These are phyloP conservation scores for Miniopterus natalensis DNA, from an alignment of 2,113 vertebrate species.

Conservation along the genomic window DNA sequence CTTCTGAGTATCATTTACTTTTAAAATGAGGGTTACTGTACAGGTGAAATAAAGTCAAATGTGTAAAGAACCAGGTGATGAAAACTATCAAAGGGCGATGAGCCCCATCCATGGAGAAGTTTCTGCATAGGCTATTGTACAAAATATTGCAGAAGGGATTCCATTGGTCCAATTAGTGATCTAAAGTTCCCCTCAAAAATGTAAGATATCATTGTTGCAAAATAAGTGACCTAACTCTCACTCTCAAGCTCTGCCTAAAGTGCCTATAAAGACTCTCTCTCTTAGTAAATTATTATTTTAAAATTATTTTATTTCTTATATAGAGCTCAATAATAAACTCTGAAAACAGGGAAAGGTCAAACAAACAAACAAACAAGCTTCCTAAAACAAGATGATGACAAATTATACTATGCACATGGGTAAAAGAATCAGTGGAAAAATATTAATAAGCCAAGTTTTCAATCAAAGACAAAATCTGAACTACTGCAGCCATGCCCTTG, in stretches of 20 bases:
- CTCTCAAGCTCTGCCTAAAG: not conserved
- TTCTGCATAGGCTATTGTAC: not conserved
- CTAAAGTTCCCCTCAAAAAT: not conserved
- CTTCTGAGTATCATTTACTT: not conserved
- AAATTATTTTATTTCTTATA: not conserved
- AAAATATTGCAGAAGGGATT: not conserved
- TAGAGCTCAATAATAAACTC: not conserved
- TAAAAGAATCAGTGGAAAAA: slow-evolving; percentile 57
- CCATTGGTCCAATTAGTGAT: not conserved
- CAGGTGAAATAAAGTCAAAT: not conserved
- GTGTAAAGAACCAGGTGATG: not conserved
- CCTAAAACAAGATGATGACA: slow-evolving; percentile 52
- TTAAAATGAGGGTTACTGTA: not conserved
- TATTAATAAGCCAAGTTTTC: slow-evolving; percentile 69
- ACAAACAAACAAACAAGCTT: slow-evolving; percentile 15
- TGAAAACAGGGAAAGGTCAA: slow-evolving; percentile 47
- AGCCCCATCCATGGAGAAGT: not conserved
- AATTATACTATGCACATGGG: not conserved
- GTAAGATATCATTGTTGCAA: not conserved
- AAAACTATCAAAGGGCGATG: not conserved
- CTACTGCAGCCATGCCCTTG: slow-evolving; percentile 31
- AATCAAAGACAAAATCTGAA: slow-evolving; percentile 73
- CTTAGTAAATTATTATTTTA: not conserved
- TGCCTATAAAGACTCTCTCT: not conserved
- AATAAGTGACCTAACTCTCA: not conserved